phyloP scores from a whole-genome alignment of 2,113 vertebrate species.

The Leucoraja erinaceus region DNA sequence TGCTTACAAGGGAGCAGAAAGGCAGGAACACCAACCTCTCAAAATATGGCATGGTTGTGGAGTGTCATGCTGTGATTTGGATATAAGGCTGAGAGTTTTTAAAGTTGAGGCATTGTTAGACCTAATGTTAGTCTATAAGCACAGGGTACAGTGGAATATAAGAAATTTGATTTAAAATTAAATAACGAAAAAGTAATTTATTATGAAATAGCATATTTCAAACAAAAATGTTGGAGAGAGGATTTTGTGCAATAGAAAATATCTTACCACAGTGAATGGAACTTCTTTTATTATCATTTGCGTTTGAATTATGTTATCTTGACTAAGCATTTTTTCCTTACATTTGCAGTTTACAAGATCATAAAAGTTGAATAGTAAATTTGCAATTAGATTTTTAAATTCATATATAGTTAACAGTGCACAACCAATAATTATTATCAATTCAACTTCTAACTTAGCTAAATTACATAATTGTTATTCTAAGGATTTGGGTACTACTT shows the following conservation, averaged over 20 bases:
- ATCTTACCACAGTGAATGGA: background rate
- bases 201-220: background rate
- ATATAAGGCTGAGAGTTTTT: background rate
- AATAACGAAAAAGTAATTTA: background rate
- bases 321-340: background rate
- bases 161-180: background rate
- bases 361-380: slow-evolving; percentile 27
- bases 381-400: background rate
- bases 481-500: background rate
- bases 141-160: background rate
- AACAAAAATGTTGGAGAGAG: too few relatives aligned
- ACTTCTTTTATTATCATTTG: slow-evolving; percentile 33
- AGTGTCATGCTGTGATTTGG: background rate
- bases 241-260: slow-evolving; percentile 8
- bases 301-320: slow-evolving; percentile 25
- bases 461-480: slow-evolving; percentile 18
- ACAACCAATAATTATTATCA: slow-evolving; percentile 21
- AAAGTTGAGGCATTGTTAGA: background rate
- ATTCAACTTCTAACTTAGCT: background rate
- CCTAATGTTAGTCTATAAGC: background rate
- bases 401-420: slow-evolving; percentile 8
- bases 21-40: background rate
- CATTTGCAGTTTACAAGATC: slow-evolving; percentile 32
- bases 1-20: background rate
- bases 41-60: background rate